Evolutionary conservation across 1,140 invertebrate genomes (phyloP).

Genomic region (Conus ventricosus): DNA sequence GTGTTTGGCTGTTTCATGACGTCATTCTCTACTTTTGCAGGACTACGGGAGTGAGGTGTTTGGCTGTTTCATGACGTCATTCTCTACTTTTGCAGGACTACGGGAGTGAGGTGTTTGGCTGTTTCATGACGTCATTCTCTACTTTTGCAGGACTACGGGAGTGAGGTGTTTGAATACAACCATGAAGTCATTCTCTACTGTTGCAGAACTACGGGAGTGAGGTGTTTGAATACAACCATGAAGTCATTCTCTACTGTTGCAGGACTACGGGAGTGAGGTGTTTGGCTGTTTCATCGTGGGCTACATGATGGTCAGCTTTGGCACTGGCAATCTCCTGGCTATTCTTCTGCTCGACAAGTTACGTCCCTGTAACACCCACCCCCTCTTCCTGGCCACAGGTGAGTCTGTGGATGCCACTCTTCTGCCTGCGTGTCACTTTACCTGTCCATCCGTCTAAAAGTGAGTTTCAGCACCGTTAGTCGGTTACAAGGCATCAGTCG

Average conservation of each 20-base stretch:
- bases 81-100: too few species aligned
- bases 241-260: neutral
- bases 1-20: too few species aligned
- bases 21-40: too few species aligned
- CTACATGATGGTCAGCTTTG: conserved; percentile 58
- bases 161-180: conserved; percentile 45
- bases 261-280: conserved; percentile 48
- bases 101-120: too few species aligned
- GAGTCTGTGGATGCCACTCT: neutral
- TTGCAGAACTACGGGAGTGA: conserved; percentile 48
- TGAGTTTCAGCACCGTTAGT: too few species aligned
- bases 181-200: neutral
- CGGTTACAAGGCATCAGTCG: too few species aligned
- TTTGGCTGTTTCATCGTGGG: conserved; percentile 53
- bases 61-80: too few species aligned
- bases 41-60: too few species aligned
- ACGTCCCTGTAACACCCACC: conserved; percentile 30
- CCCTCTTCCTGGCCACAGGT: conserved; percentile 42
- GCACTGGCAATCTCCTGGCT: conserved; percentile 50
- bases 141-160: conserved; percentile 43
- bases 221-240: conserved; percentile 21
- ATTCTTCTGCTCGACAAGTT: conserved; percentile 50
- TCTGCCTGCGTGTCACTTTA: too few species aligned
- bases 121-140: neutral
- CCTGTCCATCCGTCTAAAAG: too few species aligned